Conservation (phyloP, 2,888 invertebrate species). For the Bruchidius siliquastri region DNA sequence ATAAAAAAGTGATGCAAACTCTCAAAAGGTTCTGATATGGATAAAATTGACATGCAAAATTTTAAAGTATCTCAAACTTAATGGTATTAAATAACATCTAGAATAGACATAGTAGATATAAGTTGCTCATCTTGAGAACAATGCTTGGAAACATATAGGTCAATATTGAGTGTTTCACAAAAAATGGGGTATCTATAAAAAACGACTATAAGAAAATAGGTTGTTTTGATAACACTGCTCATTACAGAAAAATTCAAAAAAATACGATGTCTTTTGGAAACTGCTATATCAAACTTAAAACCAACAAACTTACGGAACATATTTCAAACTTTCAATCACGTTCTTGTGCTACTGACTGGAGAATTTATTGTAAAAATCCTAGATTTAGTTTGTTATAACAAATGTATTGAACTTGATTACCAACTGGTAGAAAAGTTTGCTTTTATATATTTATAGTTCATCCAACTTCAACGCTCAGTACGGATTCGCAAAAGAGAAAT, state of each 20-base stretch:
- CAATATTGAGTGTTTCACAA: no score
- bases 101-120: no score
- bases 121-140: no score
- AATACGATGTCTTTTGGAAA: conserved; percentile 17
- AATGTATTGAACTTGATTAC: background rate
- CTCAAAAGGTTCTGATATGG: no score
- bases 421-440: background rate
- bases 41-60: no score
- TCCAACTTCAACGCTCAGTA: background rate
- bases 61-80: no score
- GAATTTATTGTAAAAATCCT: background rate
- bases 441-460: background rate
- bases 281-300: conserved; percentile 6
- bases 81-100: no score
- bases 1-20: no score
- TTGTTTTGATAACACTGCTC: background rate
- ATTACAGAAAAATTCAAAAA: conserved; percentile 16
- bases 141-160: no score
- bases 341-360: background rate
- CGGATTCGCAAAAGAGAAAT: background rate
- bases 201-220: background rate
- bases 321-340: background rate
- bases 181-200: background rate
- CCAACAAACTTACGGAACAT: background rate
- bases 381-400: background rate